phyloP scores from a whole-genome alignment of 2,797 vertebrate genomes.

The Acridotheres tristis region DNA sequence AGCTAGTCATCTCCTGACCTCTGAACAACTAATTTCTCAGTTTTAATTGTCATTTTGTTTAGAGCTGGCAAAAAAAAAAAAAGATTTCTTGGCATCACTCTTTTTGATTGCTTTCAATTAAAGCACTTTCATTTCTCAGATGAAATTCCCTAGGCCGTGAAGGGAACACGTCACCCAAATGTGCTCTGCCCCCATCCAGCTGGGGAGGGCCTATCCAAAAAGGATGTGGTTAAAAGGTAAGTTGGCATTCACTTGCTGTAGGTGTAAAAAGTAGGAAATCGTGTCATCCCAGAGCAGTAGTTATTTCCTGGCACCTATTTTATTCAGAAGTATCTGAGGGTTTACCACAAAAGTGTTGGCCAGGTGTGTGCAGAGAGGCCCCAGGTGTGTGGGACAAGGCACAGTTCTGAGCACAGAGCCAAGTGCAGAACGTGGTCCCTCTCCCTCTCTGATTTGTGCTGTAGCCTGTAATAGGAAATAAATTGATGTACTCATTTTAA shows the following conservation, averaged over 20 bases:
- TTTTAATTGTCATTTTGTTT: constrained; percentile 13
- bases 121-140: not conserved
- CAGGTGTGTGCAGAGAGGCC: not conserved
- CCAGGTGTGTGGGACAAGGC: rapidly evolving
- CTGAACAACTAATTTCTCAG: not conserved
- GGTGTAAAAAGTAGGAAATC: not conserved
- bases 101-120: constrained; percentile 37
- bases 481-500: not conserved
- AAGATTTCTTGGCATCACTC: not conserved
- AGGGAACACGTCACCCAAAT: not conserved
- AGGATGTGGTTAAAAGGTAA: not conserved
- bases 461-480: not conserved
- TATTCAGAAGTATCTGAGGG: not conserved
- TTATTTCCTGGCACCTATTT: not conserved
- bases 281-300: not conserved
- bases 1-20: not conserved
- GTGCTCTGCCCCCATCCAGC: not conserved
- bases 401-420: not conserved
- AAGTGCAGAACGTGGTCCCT: not conserved
- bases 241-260: not conserved
- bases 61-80: not conserved
- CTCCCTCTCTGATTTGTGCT: not conserved
- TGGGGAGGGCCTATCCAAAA: not conserved
- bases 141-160: not conserved
- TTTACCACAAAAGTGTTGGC: not conserved